phyloP scores from a whole-genome alignment of 1,140 invertebrate genomes.

The Nilaparvata lugens region DNA sequence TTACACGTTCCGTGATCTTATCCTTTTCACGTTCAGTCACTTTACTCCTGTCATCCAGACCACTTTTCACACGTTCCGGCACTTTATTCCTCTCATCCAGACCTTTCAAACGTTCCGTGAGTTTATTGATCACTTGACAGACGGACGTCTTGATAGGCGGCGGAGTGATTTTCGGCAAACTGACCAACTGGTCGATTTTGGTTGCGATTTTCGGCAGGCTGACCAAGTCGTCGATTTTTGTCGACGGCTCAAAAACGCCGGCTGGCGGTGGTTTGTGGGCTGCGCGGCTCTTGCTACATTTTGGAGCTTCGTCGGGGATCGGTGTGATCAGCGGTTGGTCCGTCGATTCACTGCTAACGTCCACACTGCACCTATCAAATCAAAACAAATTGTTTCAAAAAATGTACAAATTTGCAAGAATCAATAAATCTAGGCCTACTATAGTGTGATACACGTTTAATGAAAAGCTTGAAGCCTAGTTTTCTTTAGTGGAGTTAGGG shows the following conservation, averaged over 20 bases:
- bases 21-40: too few species aligned
- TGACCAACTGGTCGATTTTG: constrained; percentile 14
- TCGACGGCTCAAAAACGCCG: constrained; percentile 28
- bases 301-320: not conserved
- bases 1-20: too few species aligned
- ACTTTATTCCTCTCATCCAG: not conserved
- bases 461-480: too few species aligned
- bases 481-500: too few species aligned
- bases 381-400: too few species aligned
- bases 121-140: constrained; percentile 14
- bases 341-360: too few species aligned
- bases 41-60: too few species aligned
- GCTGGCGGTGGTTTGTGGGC: constrained; percentile 24
- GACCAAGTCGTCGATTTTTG: constrained; percentile 13
- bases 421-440: too few species aligned
- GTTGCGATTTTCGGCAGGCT: constrained; percentile 10
- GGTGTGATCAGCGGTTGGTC: constrained; percentile 14
- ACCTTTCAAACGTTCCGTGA: constrained; percentile 20
- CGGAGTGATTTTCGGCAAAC: not conserved
- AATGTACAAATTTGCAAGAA: too few species aligned
- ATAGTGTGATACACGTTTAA: too few species aligned
- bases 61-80: not conserved
- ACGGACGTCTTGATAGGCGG: constrained; percentile 10
- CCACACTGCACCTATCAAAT: too few species aligned
- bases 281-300: not conserved